Percentiles rank a stretch among this genome's conserved stretches.
These are phyloP conservation scores for Onthophagus taurus DNA, from an alignment of 1,140 invertebrate species.

Conservation along the genomic window DNA sequence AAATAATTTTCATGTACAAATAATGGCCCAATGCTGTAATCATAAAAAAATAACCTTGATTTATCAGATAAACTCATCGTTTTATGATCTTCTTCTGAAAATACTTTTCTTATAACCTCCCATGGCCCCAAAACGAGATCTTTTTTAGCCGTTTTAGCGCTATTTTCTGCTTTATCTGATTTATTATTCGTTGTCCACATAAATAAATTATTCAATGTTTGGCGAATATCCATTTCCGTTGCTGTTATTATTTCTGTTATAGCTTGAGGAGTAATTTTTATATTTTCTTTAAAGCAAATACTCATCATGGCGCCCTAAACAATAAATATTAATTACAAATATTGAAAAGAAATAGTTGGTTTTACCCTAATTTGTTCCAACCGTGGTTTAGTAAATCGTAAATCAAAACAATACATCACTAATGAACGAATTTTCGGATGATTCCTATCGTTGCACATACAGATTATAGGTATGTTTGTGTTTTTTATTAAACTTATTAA, in stretches of 20 bases:
- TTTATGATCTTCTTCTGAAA: slow-evolving; percentile 72
- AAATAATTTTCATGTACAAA: slow-evolving; percentile 99
- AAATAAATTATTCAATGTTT: slow-evolving; percentile 82
- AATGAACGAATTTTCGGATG: slow-evolving; percentile 90
- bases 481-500: slow-evolving; percentile 87
- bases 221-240: slow-evolving; percentile 88
- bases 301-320: slow-evolving; percentile 79
- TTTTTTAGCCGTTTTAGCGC: slow-evolving; percentile 56
- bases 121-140: slow-evolving; percentile 87
- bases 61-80: slow-evolving; percentile 79
- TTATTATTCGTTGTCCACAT: slow-evolving; percentile 57
- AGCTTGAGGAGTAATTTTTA: slow-evolving; percentile 69
- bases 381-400: slow-evolving; percentile 73
- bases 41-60: slow-evolving; percentile 90
- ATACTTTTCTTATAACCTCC: slow-evolving; percentile 87
- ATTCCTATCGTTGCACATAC: slow-evolving; percentile 97
- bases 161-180: slow-evolving; percentile 42
- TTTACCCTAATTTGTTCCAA: slow-evolving; percentile 81
- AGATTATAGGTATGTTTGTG: slow-evolving; percentile 88
- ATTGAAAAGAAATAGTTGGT: not conserved
- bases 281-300: slow-evolving; percentile 84
- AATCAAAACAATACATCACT: slow-evolving; percentile 90
- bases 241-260: slow-evolving; percentile 77
- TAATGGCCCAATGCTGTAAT: slow-evolving; percentile 89
- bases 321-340: slow-evolving; percentile 11